These are phyloP conservation scores for Ophion obscuratus DNA, from an alignment of 2,888 invertebrate genomes.

Conservation along the genomic window DNA sequence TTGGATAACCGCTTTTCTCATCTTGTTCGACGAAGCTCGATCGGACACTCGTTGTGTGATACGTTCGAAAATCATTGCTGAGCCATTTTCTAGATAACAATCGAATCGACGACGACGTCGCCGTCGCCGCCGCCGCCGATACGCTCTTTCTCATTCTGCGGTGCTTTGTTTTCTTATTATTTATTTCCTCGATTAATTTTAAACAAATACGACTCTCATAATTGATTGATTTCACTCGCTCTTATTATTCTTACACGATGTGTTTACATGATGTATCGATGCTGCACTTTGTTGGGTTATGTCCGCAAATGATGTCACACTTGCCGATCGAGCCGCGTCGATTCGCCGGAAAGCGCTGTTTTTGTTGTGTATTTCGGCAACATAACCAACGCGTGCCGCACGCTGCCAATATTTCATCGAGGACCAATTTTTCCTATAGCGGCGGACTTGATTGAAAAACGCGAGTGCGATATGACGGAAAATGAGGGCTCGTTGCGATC, in stretches of 20 bases:
- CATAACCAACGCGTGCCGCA: not conserved
- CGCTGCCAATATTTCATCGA: too few relatives aligned
- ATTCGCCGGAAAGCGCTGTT: not conserved
- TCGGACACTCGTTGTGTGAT: slow-evolving; percentile 75
- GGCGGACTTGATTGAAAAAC: not conserved
- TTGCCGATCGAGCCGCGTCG: not conserved
- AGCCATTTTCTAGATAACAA: slow-evolving; percentile 8
- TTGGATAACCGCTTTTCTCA: slow-evolving; percentile 87
- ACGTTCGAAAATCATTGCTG: slow-evolving; percentile 46
- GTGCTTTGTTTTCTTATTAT: not conserved
- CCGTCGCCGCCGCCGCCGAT: not conserved
- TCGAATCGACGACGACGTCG: slow-evolving; percentile 26
- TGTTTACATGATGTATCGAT: not conserved
- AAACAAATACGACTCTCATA: not conserved
- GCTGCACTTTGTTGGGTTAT: not conserved
- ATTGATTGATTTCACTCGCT: not conserved
- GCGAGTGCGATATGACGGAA: slow-evolving; percentile 66
- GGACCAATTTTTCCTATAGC: not conserved
- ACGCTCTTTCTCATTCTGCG: slow-evolving; percentile 13
- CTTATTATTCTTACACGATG: too few relatives aligned
- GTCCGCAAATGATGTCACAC: not conserved
- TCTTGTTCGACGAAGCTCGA: slow-evolving; percentile 86
- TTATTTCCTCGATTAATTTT: not conserved
- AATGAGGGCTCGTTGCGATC: slow-evolving; percentile 78
- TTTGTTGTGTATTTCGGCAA: not conserved